Conservation (phyloP, 2,113 vertebrate species). For the Neolamprologus sp. region DNA sequence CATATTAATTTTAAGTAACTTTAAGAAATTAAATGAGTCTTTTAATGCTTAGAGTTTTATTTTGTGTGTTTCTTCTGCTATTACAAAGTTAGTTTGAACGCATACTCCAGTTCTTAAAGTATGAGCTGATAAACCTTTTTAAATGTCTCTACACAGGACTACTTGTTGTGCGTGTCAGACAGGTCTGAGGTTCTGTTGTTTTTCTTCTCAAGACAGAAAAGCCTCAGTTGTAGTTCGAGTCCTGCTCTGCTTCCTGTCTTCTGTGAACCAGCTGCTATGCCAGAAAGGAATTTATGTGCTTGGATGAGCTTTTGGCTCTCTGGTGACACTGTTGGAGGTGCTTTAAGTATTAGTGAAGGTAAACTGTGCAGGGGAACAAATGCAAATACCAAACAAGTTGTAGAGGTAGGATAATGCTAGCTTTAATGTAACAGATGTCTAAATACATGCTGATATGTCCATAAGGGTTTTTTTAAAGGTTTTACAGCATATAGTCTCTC, state of each 20-base stretch:
- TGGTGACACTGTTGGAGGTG: background rate
- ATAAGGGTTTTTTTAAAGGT: background rate
- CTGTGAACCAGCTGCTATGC: background rate
- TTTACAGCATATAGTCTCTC: background rate
- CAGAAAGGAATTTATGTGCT: background rate
- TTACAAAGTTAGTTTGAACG: background rate
- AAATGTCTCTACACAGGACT: background rate
- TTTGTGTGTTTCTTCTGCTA: background rate
- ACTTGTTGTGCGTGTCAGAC: background rate
- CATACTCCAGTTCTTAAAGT: background rate
- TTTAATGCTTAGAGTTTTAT: background rate
- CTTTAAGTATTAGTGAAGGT: background rate
- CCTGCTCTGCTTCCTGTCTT: background rate
- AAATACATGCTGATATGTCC: background rate
- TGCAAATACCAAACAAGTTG: background rate
- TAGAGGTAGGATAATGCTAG: background rate
- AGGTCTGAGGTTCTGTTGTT: background rate
- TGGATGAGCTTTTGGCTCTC: background rate
- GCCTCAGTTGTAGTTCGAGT: background rate
- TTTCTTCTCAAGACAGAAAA: background rate
- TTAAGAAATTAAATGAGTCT: background rate
- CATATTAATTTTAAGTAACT: background rate
- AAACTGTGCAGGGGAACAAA: background rate
- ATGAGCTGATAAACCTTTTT: background rate
- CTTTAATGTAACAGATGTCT: background rate